Base-by-base conservation (phyloP, 1,140 invertebrate genomes). In the Octopus sinensis region DNA sequence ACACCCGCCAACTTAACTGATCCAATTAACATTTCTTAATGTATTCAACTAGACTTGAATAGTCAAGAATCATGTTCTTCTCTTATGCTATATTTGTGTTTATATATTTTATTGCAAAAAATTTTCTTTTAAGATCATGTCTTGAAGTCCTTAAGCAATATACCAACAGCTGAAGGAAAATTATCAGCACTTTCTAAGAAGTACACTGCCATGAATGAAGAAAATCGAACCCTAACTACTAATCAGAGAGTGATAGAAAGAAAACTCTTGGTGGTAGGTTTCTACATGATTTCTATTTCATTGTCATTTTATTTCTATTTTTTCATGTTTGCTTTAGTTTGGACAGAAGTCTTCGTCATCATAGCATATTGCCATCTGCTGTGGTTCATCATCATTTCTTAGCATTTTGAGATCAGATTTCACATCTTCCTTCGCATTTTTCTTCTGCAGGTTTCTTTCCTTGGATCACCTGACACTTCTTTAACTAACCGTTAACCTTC, bases 141-240 rank as follows among this genome's bases (percentile, higher is more conserved):
- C 79, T 90, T 96, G 81, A 94, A 94, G 91, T 93, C 93, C 5
- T 88, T 96, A 3, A 94, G 93, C 83, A 93, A 92, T 76, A 88
- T 94, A n/a, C 90, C 93, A 56, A 93, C 92, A n/a, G 85, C 93
- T 2, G 95, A 96, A 85, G 95, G 96, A 83, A 96, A 96, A 91
- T 88, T 96, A 30, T 92, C 93, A 52, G 90, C 93, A 10, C 92
- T 96, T 80, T 94, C 94, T 85, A 95, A 95, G 86, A 91, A 92
- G 80, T 96, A 95, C 90, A 92, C 93, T 53, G 95, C 96, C 85
- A 90, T 94, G 7, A 92, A 94, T n/a, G 95, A 96, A 86, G 95
- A 95, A 77, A 94, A 94, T 87, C 92, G 93, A 82, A 93, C 93
- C 80, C 86, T 95, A 68, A 94, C 95, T 84, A 91, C 93, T 82